Percentiles rank a stretch among this genome's conserved stretches.
Conservation (phyloP, 2,113 vertebrate species). For the Miniopterus natalensis region DNA sequence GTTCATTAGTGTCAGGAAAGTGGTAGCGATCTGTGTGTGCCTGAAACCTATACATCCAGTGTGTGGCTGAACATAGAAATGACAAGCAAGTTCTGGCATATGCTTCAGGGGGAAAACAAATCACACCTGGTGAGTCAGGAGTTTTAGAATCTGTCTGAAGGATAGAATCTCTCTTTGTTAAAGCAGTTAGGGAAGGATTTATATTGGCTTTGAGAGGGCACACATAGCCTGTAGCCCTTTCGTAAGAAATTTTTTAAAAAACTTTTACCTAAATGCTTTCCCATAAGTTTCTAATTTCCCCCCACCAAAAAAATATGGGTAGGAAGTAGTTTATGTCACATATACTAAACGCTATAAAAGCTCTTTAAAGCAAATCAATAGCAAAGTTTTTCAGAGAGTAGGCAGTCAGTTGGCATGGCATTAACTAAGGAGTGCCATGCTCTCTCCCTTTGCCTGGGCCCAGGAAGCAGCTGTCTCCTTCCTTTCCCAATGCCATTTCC, state of each 20-base stretch:
- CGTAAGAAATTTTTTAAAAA: not conserved
- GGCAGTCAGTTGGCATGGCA: not conserved
- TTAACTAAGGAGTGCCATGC: not conserved
- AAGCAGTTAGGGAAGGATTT: not conserved
- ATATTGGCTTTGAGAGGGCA: not conserved
- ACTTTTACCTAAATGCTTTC: not conserved
- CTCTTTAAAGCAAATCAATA: not conserved
- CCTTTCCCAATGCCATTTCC: not conserved
- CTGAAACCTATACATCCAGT: not conserved
- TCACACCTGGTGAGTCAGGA: not conserved
- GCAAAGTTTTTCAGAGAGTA: not conserved
- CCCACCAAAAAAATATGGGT: rapidly evolving
- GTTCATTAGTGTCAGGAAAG: slow-evolving; percentile 38
- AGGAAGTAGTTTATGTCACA: not conserved
- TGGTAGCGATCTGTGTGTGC: not conserved
- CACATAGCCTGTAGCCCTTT: not conserved
- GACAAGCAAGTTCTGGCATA: not conserved
- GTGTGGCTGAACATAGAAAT: not conserved
- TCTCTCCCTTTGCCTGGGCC: not conserved
- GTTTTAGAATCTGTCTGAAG: not conserved
- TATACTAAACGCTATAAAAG: slow-evolving; percentile 30
- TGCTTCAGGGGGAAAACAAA: not conserved
- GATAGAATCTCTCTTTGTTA: not conserved
- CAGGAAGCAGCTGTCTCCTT: not conserved
- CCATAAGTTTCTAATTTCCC: not conserved